Evolutionary conservation across 2,113 vertebrate species (phyloP).

Genomic region (Hirundichthys speculiger): DNA sequence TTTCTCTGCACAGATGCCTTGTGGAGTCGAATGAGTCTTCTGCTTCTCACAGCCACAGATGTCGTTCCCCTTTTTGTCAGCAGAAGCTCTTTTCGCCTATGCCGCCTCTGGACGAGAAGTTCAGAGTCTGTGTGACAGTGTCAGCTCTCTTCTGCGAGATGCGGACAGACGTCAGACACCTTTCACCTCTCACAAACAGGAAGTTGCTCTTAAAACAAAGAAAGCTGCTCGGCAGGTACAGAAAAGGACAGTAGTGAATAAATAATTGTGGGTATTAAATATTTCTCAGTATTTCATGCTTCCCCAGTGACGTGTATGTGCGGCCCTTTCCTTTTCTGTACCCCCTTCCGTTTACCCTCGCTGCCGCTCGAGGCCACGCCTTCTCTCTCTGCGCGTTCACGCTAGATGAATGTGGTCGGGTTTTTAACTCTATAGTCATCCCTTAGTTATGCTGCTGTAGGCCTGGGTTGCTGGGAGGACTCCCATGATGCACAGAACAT

Average conservation of each 20-base stretch:
- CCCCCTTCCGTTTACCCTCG: conserved; percentile 71
- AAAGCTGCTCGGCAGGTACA: conserved; percentile 11
- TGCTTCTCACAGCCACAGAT: conserved; percentile 50
- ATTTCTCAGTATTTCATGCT: conserved; percentile 61
- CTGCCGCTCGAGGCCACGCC: conserved; percentile 52
- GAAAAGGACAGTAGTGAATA: conserved; percentile 50
- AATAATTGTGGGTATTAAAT: conserved; percentile 69
- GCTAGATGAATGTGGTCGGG: conserved; percentile 27
- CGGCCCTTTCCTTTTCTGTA: conserved; percentile 74
- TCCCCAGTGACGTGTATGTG: conserved; percentile 69
- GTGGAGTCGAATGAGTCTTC: conserved; percentile 36
- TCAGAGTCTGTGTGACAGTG: conserved; percentile 55
- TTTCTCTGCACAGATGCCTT: conserved; percentile 35
- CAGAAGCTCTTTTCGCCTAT: conserved; percentile 53
- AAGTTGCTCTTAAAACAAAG: conserved; percentile 40
- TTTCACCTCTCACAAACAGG: conserved; percentile 24
- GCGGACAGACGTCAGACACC: conserved; percentile 31
- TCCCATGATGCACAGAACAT: no score
- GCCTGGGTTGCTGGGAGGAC: no score
- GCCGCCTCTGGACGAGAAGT: conserved; percentile 74
- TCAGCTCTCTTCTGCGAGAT: conserved; percentile 42
- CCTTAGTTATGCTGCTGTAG: no score
- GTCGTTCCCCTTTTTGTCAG: conserved; percentile 57
- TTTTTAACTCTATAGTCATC: no score
- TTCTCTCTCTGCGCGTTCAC: conserved; percentile 49